Evolutionary conservation across 2,113 vertebrate genomes (phyloP).

Genomic region (Notothenia coriiceps): DNA sequence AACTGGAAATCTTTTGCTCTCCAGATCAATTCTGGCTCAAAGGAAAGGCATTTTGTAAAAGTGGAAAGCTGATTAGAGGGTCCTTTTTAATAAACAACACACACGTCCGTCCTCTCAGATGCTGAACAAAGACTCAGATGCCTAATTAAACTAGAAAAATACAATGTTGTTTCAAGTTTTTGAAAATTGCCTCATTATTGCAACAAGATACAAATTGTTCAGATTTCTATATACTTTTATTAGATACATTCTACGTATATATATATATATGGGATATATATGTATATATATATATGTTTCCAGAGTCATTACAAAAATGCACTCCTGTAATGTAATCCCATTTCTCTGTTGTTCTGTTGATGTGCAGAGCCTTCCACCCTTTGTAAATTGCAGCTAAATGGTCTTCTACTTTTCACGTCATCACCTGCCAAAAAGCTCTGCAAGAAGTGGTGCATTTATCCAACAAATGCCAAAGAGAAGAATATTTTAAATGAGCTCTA

Average conservation of each 20-base stretch:
- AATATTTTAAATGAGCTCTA: not conserved
- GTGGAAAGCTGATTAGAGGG: slow-evolving; percentile 19
- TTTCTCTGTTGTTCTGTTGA: not conserved
- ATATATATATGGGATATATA: too few species aligned
- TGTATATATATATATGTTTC: too few species aligned
- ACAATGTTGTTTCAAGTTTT: slow-evolving; percentile 5
- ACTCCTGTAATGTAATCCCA: not conserved
- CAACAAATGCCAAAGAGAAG: not conserved
- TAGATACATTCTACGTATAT: too few species aligned
- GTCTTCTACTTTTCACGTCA: not conserved
- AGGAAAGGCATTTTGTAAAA: slow-evolving; percentile 10
- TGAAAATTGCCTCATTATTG: not conserved
- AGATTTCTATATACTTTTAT: too few species aligned
- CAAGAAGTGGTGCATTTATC: not conserved
- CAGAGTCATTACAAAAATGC: not conserved
- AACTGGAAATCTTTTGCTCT: slow-evolving; percentile 8
- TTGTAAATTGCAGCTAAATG: not conserved
- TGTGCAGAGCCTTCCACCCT: not conserved
- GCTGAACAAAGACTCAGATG: slow-evolving; percentile 8
- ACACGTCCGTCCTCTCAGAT: not conserved
- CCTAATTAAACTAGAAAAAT: slow-evolving; percentile 14
- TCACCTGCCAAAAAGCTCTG: not conserved
- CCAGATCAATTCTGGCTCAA: slow-evolving; percentile 26
- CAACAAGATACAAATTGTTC: slow-evolving; percentile 12
- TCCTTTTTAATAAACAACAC: slow-evolving; percentile 36